These are phyloP conservation scores for Caenorhabditis angaria DNA, from an alignment of 2,888 invertebrate species.

Conservation along the genomic window DNA sequence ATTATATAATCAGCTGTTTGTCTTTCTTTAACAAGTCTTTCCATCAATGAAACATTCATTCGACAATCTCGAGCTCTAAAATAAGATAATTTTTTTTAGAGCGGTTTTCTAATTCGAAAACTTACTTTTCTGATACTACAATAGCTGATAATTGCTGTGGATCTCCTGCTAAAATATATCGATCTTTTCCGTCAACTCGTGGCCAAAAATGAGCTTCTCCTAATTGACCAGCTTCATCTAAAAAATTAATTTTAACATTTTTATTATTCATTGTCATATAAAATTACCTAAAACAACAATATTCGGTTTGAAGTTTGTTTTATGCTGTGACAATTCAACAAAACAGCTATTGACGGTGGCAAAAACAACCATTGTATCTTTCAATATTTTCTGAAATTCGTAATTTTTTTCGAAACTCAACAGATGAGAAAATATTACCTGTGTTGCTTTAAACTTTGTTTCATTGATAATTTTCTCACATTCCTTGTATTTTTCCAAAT, in stretches of 20 bases:
- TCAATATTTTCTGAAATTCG: constrained; percentile 7
- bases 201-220: constrained; percentile 49
- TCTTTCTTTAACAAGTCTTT: constrained; percentile 41
- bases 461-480: background rate
- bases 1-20: constrained; percentile 45
- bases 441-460: background rate
- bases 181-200: constrained; percentile 43
- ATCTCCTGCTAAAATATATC: constrained; percentile 62
- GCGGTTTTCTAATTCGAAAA: background rate
- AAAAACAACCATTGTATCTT: constrained; percentile 31
- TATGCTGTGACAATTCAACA: constrained; percentile 26
- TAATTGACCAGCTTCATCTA: constrained; percentile 52
- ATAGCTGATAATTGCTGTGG: constrained; percentile 60
- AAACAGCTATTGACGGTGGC: constrained; percentile 26
- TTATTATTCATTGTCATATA: background rate
- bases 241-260: background rate
- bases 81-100: background rate
- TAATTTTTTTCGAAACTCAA: background rate
- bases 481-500: background rate
- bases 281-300: constrained; percentile 44
- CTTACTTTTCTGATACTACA: constrained; percentile 33
- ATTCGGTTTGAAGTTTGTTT: constrained; percentile 40
- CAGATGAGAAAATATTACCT: too few species aligned
- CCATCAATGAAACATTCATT: constrained; percentile 47
- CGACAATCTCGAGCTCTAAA: constrained; percentile 22